Conservation (phyloP, 2,888 invertebrate genomes). For the Hydrotaea cyrtoneurina region DNA sequence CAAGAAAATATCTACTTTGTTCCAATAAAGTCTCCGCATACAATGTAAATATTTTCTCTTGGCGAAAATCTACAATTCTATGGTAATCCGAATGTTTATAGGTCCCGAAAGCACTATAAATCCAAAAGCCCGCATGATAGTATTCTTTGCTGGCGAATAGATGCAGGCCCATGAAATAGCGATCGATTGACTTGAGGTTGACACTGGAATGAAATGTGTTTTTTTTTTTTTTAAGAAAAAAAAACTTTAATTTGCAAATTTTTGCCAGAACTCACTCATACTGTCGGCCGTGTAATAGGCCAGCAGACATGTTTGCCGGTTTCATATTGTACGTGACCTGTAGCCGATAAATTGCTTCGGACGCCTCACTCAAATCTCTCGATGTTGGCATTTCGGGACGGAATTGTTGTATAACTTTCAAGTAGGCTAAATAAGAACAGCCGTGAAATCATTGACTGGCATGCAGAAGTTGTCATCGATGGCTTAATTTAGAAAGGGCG, state of each 20-base stretch:
- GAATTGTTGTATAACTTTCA: conserved; percentile 60
- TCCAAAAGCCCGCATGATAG: conserved; percentile 72
- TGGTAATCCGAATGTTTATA: conserved; percentile 45
- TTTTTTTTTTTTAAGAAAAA: not conserved
- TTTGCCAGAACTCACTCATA: conserved; percentile 83
- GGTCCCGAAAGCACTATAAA: conserved; percentile 69
- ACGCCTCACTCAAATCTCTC: conserved; percentile 96
- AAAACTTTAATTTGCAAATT: not conserved
- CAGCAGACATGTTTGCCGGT: conserved; percentile 89
- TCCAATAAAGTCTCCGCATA: conserved; percentile 72
- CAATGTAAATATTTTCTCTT: conserved; percentile 67
- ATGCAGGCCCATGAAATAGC: conserved; percentile 72
- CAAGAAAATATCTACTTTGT: conserved; percentile 68
- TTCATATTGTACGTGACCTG: conserved; percentile 95
- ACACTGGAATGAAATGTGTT: conserved; percentile 66
- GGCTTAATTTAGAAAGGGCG: no score
- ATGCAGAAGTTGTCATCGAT: no score
- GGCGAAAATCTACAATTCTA: conserved; percentile 44
- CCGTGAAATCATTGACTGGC: no score
- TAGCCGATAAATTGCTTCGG: conserved; percentile 92
- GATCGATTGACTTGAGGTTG: conserved; percentile 72
- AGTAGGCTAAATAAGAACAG: conserved; percentile 40
- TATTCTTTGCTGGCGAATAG: conserved; percentile 67
- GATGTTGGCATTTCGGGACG: conserved; percentile 84
- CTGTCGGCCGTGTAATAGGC: conserved; percentile 89